Percentiles rank a stretch among this genome's conserved stretches.
phyloP scores from a whole-genome alignment of 2,888 invertebrate genomes.

The Dicyrtoma fusca region DNA sequence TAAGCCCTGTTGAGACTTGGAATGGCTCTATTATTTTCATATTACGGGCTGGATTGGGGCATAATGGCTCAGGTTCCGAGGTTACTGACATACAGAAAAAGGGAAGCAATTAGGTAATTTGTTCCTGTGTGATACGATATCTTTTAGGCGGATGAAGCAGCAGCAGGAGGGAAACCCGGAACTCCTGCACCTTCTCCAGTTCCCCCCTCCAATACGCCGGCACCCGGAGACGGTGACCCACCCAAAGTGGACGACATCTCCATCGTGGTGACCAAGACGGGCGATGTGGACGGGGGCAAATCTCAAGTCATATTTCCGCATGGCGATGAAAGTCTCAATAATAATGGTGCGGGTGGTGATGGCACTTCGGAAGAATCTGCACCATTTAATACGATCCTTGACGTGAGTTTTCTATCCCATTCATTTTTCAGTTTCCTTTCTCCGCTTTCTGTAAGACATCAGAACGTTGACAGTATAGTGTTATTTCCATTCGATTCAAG shows the following conservation, averaged over 20 bases:
- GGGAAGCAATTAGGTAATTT: background rate
- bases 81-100: too few species aligned
- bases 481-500: too few species aligned
- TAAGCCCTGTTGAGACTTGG: too few species aligned
- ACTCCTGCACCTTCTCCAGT: background rate
- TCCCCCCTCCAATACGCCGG: background rate
- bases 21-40: too few species aligned
- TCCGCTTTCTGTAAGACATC: background rate
- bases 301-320: too few species aligned
- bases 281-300: constrained; percentile 15
- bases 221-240: background rate
- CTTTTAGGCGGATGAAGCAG: background rate
- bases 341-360: background rate
- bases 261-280: constrained; percentile 21
- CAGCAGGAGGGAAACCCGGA: background rate
- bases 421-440: background rate
- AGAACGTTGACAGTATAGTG: too few species aligned
- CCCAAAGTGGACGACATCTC: constrained; percentile 4
- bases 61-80: too few species aligned
- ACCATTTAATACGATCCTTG: constrained; percentile 36
- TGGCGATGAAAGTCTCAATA: background rate
- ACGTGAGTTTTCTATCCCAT: constrained; percentile 34
- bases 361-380: constrained; percentile 12
- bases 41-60: too few species aligned
- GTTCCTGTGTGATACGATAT: background rate